phyloP scores from a whole-genome alignment of 2,113 vertebrate genomes.

The Caloenas nicobarica region DNA sequence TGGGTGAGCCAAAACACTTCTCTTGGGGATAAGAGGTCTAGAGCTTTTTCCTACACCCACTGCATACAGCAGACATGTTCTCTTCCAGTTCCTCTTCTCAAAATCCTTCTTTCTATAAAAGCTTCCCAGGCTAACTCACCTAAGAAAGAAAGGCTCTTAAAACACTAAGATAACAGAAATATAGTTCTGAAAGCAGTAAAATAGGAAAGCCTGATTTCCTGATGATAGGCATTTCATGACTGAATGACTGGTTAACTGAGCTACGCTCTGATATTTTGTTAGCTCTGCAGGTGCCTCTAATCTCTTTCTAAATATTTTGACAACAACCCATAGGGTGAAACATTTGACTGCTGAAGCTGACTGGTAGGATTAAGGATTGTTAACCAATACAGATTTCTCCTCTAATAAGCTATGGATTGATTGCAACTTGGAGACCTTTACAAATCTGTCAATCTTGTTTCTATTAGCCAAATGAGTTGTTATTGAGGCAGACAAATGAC shows the following conservation, averaged over 20 bases:
- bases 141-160: background rate
- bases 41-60: background rate
- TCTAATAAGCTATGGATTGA: background rate
- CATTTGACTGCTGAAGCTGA: background rate
- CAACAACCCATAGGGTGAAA: background rate
- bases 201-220: background rate
- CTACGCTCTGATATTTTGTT: background rate
- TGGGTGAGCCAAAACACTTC: background rate
- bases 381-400: background rate
- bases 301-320: slow-evolving; percentile 6
- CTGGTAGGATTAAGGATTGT: background rate
- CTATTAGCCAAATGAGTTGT: background rate
- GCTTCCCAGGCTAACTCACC: background rate
- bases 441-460: background rate
- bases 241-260: background rate
- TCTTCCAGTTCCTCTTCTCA: background rate
- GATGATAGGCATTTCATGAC: background rate
- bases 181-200: background rate
- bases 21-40: background rate
- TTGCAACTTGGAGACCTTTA: background rate
- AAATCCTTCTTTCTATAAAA: background rate
- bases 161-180: background rate
- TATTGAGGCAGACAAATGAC: background rate
- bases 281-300: background rate
- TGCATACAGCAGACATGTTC: background rate